Conservation (phyloP, 2,888 invertebrate species). For the Chydorus sphaericus region DNA sequence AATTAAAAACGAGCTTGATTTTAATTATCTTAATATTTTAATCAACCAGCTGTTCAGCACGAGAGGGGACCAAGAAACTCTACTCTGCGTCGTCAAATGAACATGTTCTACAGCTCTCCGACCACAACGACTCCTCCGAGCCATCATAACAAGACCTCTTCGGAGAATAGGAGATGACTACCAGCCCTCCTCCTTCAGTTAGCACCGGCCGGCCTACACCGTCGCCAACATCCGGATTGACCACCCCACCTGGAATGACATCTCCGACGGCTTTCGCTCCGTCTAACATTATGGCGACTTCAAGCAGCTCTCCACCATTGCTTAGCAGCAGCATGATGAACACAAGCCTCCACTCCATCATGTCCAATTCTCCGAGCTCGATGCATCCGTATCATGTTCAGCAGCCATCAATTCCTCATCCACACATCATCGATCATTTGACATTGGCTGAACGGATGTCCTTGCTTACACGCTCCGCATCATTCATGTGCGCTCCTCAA, state of each 20-base stretch:
- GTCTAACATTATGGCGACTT: slow-evolving; percentile 16
- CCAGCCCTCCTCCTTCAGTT: slow-evolving; percentile 11
- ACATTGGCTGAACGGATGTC: slow-evolving; percentile 24
- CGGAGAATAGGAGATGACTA: too few relatives aligned
- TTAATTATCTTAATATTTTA: not conserved
- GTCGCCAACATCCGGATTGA: slow-evolving; percentile 9
- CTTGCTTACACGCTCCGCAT: slow-evolving; percentile 20
- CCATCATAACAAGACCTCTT: too few relatives aligned
- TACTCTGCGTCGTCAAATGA: slow-evolving; percentile 83
- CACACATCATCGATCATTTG: slow-evolving; percentile 12
- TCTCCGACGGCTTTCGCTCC: slow-evolving; percentile 13
- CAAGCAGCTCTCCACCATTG: slow-evolving; percentile 9
- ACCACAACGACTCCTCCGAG: slow-evolving; percentile 16
- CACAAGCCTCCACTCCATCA: too few relatives aligned
- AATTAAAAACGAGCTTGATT: not conserved
- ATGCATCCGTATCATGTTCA: not conserved
- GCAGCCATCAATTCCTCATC: not conserved
- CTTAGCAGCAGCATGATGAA: slow-evolving; percentile 1
- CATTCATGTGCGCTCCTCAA: slow-evolving; percentile 13
- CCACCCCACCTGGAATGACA: slow-evolving; percentile 10
- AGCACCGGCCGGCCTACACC: slow-evolving; percentile 12
- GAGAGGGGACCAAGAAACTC: slow-evolving; percentile 94
- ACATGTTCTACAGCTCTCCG: slow-evolving; percentile 34
- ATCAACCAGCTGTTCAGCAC: slow-evolving; percentile 77
- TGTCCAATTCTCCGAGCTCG: slow-evolving; percentile 3